Evolutionary conservation across 2,888 invertebrate species (phyloP), one percentile per base, ranked within the genome.

Genomic region (Dexiosoma caninum): DNA sequence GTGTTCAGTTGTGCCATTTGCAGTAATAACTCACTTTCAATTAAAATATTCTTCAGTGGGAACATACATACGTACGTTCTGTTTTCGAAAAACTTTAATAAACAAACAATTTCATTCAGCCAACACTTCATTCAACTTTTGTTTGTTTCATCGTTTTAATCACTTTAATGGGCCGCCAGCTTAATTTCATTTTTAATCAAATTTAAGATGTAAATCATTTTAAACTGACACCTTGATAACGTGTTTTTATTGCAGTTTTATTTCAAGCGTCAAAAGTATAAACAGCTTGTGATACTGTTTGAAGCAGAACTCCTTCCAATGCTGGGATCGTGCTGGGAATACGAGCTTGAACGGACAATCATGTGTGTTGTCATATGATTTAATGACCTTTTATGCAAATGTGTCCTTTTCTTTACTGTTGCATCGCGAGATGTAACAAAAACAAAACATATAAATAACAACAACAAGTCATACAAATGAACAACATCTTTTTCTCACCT

Each of bases 371-470:
- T 69, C 53, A 69, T 70, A 72, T 82, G 82, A 82, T 82, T 82
- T 82, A 82, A 79, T 82, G 79, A 64, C 78, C 67, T 79, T 82
- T 82, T 82, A 82, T 82, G 82, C 51, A 79, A 82, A 82, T 82
- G 71, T 55, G 55, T 60, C 27, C 3, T 30, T 49, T 59, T 70
- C 19, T 14, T 37, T 62, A 23, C 30, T 57, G 44, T 40, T 44
- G 12, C 2, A 66, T 35, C n/a, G 10, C 10, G 21, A 62, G 37
- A 55, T 21, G 19, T 30, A 53, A 6, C 16, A 19, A 2, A 44
- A 44, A 69, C 19, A 62, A 67, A 75, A 57, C 16, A 46, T 30
- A 6, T 5, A 62, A 71, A 59, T 37, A 14, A 42, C 44, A 44
- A 74, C 32, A 74, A 72, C 44, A 23, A 62, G 62, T 46, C 37